Conservation (phyloP, 2,888 invertebrate species). For the Dasysyrphus tricinctus region DNA sequence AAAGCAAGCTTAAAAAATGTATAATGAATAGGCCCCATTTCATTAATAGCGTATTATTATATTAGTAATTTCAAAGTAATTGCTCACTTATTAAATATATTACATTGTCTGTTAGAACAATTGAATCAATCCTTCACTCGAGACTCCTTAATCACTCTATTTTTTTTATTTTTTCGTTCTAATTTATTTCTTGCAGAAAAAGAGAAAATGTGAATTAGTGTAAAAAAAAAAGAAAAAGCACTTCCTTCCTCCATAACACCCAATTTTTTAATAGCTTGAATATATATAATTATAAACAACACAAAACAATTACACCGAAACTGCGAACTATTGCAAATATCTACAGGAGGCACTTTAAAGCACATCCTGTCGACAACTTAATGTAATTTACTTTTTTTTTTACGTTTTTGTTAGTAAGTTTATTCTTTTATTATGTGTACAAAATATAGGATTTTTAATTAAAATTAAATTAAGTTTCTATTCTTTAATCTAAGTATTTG, state of each 20-base stretch:
- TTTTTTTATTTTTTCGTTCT: conserved; percentile 47
- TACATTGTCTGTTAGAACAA: neutral
- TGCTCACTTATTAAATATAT: conserved; percentile 10
- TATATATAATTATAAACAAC: conserved; percentile 15
- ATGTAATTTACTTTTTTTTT: conserved; percentile 62
- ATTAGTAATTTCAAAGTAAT: conserved; percentile 7
- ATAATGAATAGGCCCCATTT: too few species aligned
- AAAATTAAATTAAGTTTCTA: neutral
- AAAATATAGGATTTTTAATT: conserved; percentile 1
- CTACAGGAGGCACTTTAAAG: conserved; percentile 31
- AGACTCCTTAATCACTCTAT: conserved; percentile 32
- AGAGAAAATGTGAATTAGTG: conserved; percentile 72
- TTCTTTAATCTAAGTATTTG: conserved; percentile 10
- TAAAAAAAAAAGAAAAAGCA: conserved; percentile 59
- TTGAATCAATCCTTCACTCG: neutral
- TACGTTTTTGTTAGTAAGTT: conserved; percentile 30
- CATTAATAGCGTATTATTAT: neutral
- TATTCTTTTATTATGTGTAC: conserved; percentile 16
- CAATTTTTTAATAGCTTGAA: conserved; percentile 36
- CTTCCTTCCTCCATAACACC: conserved; percentile 46
- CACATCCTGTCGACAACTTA: conserved; percentile 72
- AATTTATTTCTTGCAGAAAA: conserved; percentile 71
- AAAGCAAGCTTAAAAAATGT: neutral
- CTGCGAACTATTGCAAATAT: conserved; percentile 42
- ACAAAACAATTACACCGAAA: conserved; percentile 10